A percentile compares a stretch with the other conserved stretches of the same genome.
Conservation (phyloP, 2,888 invertebrate species). For the Rhopalosiphum nymphaeae region DNA sequence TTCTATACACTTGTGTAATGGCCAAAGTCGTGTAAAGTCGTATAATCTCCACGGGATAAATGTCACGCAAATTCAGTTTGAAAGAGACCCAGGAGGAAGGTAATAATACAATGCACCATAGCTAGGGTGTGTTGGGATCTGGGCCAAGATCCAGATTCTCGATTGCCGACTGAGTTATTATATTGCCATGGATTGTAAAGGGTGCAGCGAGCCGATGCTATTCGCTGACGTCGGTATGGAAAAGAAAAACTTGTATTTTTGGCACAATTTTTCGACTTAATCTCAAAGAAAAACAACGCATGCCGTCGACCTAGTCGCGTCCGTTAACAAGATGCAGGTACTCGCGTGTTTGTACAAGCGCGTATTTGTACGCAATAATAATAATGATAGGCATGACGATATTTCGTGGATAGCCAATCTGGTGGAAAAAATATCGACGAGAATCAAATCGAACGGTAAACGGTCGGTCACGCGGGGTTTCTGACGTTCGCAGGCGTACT, state of each 20-base stretch:
- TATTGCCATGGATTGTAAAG: slow-evolving; percentile 45
- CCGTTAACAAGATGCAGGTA: slow-evolving; percentile 24
- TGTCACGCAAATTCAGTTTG: slow-evolving; percentile 61
- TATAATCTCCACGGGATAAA: slow-evolving; percentile 49
- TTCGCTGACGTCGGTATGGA: slow-evolving; percentile 54
- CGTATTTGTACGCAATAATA: not conserved
- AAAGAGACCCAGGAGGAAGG: slow-evolving; percentile 50
- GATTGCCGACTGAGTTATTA: slow-evolving; percentile 61
- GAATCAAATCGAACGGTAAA: not conserved
- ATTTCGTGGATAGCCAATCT: not conserved
- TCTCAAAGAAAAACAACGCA: slow-evolving; percentile 54
- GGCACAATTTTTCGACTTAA: slow-evolving; percentile 55
- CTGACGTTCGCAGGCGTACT: not conserved
- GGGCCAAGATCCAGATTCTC: slow-evolving; percentile 57
- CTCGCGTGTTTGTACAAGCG: not conserved
- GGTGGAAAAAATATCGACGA: not conserved
- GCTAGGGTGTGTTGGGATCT: slow-evolving; percentile 41
- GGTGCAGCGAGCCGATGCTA: slow-evolving; percentile 37
- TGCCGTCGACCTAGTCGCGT: not conserved
- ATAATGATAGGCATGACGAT: not conserved
- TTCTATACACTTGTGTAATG: slow-evolving; percentile 32
- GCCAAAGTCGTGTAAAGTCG: slow-evolving; percentile 50
- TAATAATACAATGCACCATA: slow-evolving; percentile 51
- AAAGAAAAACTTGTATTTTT: slow-evolving; percentile 61
- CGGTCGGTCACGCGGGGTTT: not conserved